Evolutionary conservation across 2,888 invertebrate species (phyloP).

Genomic region (Zeuzera pyrina): DNA sequence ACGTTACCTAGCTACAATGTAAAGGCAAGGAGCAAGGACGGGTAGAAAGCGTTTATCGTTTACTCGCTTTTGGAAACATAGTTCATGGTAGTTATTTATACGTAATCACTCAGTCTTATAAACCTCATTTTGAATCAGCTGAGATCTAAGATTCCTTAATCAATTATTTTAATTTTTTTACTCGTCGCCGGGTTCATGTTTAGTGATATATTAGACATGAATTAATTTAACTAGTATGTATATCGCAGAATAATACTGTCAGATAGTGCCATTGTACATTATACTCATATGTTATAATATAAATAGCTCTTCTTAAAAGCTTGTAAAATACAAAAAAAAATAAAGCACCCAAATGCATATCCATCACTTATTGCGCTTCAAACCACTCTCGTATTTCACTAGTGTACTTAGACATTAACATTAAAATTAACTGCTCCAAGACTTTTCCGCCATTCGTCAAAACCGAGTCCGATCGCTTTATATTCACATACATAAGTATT

Average conservation of each 20-base stretch:
- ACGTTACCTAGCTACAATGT: conserved; percentile 64
- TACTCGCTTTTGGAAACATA: conserved; percentile 61
- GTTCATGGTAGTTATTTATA: conserved; percentile 62
- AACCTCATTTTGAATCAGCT: conserved; percentile 51
- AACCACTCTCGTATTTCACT: conserved; percentile 32
- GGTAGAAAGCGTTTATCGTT: conserved; percentile 67
- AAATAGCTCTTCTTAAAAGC: conserved; percentile 41
- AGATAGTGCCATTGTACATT: conserved; percentile 46
- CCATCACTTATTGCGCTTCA: conserved; percentile 47
- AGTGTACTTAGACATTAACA: background rate
- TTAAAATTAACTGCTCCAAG: conserved; percentile 19
- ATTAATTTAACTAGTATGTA: conserved; percentile 7
- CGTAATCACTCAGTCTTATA: conserved; percentile 69
- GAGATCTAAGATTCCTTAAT: conserved; percentile 28
- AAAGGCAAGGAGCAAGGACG: conserved; percentile 72
- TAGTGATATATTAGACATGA: background rate
- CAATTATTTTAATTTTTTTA: conserved; percentile 25
- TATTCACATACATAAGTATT: too few relatives aligned
- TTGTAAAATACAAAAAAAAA: conserved; percentile 52
- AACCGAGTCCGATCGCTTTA: conserved; percentile 28
- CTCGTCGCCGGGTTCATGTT: background rate
- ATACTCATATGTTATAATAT: conserved; percentile 30
- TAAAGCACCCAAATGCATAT: conserved; percentile 63
- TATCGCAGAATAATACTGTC: conserved; percentile 24
- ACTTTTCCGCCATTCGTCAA: conserved; percentile 25